Conservation (phyloP, 1,140 invertebrate genomes). For the Acromyrmex charruanus region DNA sequence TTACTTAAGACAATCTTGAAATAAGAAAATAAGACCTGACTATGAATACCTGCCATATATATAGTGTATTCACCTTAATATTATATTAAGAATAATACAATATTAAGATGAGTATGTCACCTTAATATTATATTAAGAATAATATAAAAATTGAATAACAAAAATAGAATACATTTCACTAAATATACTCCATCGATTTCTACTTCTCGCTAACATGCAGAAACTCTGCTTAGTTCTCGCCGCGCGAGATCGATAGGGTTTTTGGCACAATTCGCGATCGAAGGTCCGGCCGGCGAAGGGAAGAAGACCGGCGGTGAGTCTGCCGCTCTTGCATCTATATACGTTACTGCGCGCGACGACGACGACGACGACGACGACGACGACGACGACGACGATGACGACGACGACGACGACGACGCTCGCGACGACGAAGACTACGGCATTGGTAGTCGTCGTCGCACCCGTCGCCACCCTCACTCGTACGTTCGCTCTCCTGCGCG, state of each 20-base stretch:
- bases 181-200: neutral
- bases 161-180: neutral
- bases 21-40: too few relatives aligned
- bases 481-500: conserved; percentile 45
- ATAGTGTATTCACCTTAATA: neutral
- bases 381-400: too few relatives aligned
- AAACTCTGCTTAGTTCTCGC: neutral
- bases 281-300: neutral
- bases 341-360: conserved; percentile 11
- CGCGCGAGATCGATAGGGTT: conserved; percentile 33
- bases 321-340: conserved; percentile 11
- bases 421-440: neutral
- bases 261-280: conserved; percentile 33
- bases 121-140: neutral
- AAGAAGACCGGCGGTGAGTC: conserved; percentile 9
- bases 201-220: neutral
- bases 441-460: neutral
- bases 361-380: neutral
- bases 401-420: neutral
- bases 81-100: neutral
- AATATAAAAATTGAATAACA: neutral
- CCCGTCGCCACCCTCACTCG: conserved; percentile 41
- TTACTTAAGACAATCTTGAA: too few relatives aligned
- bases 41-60: too few relatives aligned
- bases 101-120: too few relatives aligned